A percentile compares a stretch with the other conserved stretches of the same genome.
These are phyloP conservation scores for Ips nitidus DNA, from an alignment of 1,140 invertebrate species.

Conservation along the genomic window DNA sequence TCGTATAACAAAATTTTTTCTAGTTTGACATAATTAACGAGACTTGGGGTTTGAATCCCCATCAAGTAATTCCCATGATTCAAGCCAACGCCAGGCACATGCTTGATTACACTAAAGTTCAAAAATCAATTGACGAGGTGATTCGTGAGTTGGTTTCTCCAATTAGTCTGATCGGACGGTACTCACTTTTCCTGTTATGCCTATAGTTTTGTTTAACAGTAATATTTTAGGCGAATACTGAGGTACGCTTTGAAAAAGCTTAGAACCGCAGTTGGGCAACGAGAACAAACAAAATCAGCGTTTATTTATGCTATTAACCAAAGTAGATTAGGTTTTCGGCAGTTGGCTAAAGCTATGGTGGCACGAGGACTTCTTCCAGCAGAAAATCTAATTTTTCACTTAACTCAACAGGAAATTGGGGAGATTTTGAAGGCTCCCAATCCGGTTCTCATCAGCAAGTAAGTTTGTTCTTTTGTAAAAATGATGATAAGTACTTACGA, in stretches of 20 bases:
- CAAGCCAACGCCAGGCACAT: slow-evolving; percentile 56
- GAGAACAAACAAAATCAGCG: slow-evolving; percentile 70
- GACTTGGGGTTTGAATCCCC: slow-evolving; percentile 67
- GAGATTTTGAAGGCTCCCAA: slow-evolving; percentile 59
- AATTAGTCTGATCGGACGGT: slow-evolving; percentile 55
- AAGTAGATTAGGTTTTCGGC: slow-evolving; percentile 61
- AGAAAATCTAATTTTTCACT: slow-evolving; percentile 67
- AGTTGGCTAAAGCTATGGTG: slow-evolving; percentile 62
- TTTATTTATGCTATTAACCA: slow-evolving; percentile 62
- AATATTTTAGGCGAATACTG: slow-evolving; percentile 53
- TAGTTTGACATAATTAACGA: slow-evolving; percentile 68
- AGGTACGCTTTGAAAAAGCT: slow-evolving; percentile 61
- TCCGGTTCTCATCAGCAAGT: slow-evolving; percentile 66
- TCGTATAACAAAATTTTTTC: slow-evolving; percentile 5
- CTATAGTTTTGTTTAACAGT: background rate
- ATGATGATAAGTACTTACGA: background rate
- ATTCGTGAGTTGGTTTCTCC: slow-evolving; percentile 55
- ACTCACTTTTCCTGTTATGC: slow-evolving; percentile 1
- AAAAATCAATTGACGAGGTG: slow-evolving; percentile 50
- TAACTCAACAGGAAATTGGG: slow-evolving; percentile 68
- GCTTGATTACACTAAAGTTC: slow-evolving; percentile 38
- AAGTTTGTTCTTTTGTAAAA: slow-evolving; percentile 37
- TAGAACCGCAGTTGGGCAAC: slow-evolving; percentile 60
- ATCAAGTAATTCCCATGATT: slow-evolving; percentile 62
- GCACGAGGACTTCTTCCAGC: slow-evolving; percentile 66